Conservation (phyloP, 2,888 invertebrate genomes). For the Sarcophaga rosellei region DNA sequence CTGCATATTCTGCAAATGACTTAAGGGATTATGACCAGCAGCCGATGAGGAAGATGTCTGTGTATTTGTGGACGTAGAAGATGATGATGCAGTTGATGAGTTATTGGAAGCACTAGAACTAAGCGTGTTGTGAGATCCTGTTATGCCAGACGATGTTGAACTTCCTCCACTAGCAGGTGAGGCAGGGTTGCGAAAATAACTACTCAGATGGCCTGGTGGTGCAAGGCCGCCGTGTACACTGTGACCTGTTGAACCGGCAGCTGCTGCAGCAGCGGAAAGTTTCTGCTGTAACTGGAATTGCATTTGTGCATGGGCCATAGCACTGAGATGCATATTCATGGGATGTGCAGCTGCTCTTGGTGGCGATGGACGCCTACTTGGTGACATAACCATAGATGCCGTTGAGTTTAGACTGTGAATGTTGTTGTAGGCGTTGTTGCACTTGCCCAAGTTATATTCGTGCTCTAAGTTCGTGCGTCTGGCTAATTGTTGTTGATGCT, state of each 20-base stretch:
- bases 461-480: slow-evolving; percentile 68
- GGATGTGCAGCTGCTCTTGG: slow-evolving; percentile 82
- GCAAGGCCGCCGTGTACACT: slow-evolving; percentile 71
- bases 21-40: slow-evolving; percentile 86
- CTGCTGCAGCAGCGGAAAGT: slow-evolving; percentile 79
- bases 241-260: slow-evolving; percentile 69
- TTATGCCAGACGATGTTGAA: slow-evolving; percentile 52
- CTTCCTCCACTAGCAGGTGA: slow-evolving; percentile 72
- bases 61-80: slow-evolving; percentile 50
- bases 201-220: slow-evolving; percentile 74
- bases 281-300: slow-evolving; percentile 81
- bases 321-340: slow-evolving; percentile 80
- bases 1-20: slow-evolving; percentile 96
- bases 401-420: slow-evolving; percentile 55
- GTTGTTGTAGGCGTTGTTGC: slow-evolving; percentile 63
- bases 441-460: slow-evolving; percentile 65
- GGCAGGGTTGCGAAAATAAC: slow-evolving; percentile 78
- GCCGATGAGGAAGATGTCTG: slow-evolving; percentile 66
- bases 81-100: slow-evolving; percentile 38
- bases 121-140: slow-evolving; percentile 55
- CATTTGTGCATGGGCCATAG: slow-evolving; percentile 79
- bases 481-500: slow-evolving; percentile 62
- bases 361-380: slow-evolving; percentile 86
- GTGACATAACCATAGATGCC: slow-evolving; percentile 84
- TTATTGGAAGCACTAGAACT: slow-evolving; percentile 66